Conservation (phyloP, 2,888 invertebrate genomes). For the Polietes domitor region DNA sequence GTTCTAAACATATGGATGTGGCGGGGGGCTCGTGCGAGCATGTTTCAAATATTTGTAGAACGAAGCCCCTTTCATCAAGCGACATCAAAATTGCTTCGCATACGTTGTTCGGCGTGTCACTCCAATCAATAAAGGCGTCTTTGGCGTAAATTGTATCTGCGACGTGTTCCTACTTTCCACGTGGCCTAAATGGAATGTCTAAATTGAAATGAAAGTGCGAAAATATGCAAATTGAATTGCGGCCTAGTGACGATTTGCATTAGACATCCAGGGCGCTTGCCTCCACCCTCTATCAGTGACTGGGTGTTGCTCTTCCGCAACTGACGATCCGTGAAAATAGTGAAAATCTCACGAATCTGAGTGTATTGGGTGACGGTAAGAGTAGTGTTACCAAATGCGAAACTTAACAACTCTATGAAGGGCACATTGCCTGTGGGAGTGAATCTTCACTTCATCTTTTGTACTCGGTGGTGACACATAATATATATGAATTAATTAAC, state of each 20-base stretch:
- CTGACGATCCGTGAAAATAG: too few relatives aligned
- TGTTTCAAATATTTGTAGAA: too few relatives aligned
- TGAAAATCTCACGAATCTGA: neutral
- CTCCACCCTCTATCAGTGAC: neutral
- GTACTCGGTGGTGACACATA: neutral
- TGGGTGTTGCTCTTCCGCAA: neutral
- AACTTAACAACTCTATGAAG: neutral
- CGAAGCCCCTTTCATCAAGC: neutral
- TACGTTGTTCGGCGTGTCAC: neutral
- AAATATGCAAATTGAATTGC: conserved; percentile 46
- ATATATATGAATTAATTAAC: conserved; percentile 39
- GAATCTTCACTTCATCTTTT: neutral
- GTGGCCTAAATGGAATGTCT: neutral
- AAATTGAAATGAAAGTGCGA: conserved; percentile 43
- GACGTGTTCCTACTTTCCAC: neutral
- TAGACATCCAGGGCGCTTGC: neutral
- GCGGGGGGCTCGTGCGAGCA: too few relatives aligned
- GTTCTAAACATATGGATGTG: too few relatives aligned
- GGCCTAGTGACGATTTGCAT: conserved; percentile 3
- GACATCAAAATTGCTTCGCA: neutral
- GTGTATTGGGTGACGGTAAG: neutral
- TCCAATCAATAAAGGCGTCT: neutral
- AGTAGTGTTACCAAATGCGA: neutral
- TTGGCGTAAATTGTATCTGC: neutral
- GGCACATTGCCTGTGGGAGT: neutral